Conservation (phyloP, 2,113 vertebrate genomes). For the Phylloscopus whistleri region DNA sequence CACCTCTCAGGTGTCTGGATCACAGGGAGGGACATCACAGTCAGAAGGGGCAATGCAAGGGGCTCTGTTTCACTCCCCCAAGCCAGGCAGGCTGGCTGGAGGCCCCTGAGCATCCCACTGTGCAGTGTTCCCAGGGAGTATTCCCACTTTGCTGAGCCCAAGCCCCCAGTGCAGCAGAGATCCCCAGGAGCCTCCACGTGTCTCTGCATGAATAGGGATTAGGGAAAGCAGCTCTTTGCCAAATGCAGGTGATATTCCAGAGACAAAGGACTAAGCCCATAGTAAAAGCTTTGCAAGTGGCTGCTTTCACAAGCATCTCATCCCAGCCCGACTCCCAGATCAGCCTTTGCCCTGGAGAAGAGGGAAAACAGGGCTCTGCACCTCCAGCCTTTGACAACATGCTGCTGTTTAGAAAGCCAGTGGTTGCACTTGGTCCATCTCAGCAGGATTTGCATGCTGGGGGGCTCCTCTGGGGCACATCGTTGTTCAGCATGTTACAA, state of each 20-base stretch:
- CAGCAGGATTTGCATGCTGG: neutral
- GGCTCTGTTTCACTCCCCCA: neutral
- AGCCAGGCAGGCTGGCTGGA: neutral
- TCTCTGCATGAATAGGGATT: neutral
- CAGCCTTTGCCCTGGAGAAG: neutral
- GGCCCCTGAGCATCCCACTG: neutral
- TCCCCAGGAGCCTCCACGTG: neutral
- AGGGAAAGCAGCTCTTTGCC: neutral
- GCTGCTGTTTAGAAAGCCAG: neutral
- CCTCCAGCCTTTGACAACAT: neutral
- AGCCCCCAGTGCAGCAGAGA: neutral
- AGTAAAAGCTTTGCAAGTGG: neutral
- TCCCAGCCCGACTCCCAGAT: neutral
- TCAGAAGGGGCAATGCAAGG: neutral
- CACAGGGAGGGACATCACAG: neutral
- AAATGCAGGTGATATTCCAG: neutral
- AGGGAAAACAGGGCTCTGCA: neutral
- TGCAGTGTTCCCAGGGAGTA: neutral
- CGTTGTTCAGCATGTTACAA: too few species aligned
- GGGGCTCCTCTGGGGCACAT: neutral
- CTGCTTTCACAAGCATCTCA: neutral
- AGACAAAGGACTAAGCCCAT: neutral
- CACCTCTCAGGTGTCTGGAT: neutral
- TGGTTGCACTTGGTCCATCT: neutral
- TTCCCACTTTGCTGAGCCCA: neutral